Conservation (phyloP, 2,797 vertebrate species). For the Podargus strigoides region DNA sequence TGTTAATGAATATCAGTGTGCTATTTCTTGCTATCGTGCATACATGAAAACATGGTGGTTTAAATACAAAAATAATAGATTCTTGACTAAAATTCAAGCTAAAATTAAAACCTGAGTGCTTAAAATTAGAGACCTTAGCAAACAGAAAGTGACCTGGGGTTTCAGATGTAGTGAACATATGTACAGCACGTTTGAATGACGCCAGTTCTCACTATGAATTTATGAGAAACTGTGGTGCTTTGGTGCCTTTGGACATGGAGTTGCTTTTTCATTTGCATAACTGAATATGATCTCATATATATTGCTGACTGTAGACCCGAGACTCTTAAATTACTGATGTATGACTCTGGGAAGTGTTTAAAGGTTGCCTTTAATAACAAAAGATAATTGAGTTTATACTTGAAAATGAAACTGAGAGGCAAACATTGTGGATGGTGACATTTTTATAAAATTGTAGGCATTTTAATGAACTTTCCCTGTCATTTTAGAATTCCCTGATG, state of each 20-base stretch:
- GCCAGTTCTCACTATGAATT: neutral
- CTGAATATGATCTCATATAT: neutral
- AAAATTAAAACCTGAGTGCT: neutral
- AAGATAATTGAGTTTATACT: neutral
- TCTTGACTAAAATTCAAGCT: neutral
- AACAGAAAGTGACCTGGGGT: neutral
- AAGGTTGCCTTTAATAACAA: neutral
- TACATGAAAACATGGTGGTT: neutral
- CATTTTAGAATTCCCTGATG: conserved; percentile 84
- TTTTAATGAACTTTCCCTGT: conserved; percentile 18
- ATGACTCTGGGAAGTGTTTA: neutral
- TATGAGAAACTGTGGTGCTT: neutral
- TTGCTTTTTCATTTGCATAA: neutral
- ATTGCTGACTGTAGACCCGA: neutral
- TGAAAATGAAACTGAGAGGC: neutral
- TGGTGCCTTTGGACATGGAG: neutral
- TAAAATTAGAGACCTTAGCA: neutral
- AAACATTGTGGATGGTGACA: neutral
- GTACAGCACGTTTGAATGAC: neutral
- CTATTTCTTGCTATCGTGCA: neutral
- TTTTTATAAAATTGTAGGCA: neutral
- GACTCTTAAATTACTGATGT: neutral
- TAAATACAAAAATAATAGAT: neutral
- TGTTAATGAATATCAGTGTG: neutral
- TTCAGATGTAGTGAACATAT: neutral